phyloP scores from a whole-genome alignment of 2,113 vertebrate species.

The Plectropomus leopardus region DNA sequence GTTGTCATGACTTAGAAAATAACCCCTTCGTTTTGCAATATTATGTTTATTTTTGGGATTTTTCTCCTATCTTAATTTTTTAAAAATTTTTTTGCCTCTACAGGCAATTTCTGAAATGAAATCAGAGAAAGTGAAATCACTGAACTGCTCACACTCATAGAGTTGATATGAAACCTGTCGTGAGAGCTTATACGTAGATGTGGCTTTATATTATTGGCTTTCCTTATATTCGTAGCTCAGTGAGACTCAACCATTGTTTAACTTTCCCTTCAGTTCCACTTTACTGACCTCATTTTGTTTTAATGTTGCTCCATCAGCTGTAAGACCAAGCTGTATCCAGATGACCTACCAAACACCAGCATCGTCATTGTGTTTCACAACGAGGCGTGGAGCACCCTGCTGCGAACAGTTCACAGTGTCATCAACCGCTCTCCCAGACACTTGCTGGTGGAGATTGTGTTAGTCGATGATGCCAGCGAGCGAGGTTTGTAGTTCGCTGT shows the following conservation, averaged over 20 bases:
- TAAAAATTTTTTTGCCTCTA: not conserved
- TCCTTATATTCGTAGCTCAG: not conserved
- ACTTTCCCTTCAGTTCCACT: not conserved
- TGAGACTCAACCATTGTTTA: not conserved
- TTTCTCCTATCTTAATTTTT: not conserved
- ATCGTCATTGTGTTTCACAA: conserved; percentile 99
- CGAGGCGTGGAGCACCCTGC: conserved; percentile 97
- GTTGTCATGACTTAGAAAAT: not conserved
- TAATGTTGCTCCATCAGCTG: conserved; percentile 84
- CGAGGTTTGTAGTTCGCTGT: conserved; percentile 83
- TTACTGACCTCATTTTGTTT: not conserved
- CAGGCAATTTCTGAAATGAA: not conserved
- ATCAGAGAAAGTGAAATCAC: not conserved
- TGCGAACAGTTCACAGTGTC: conserved; percentile 94
- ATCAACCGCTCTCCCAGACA: conserved; percentile 91
- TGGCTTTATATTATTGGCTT: not conserved
- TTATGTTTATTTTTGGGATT: not conserved
- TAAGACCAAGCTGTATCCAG: conserved; percentile 93
- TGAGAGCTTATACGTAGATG: not conserved
- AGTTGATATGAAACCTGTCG: not conserved
- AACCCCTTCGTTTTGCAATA: not conserved
- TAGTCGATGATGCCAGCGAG: conserved; percentile 98
- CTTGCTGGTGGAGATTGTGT: conserved; percentile 91
- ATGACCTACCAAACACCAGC: conserved; percentile 94
- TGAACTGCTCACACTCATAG: not conserved